Base-by-base conservation (phyloP, 2,888 invertebrate species). In the Gisinianus flammeolus region DNA sequence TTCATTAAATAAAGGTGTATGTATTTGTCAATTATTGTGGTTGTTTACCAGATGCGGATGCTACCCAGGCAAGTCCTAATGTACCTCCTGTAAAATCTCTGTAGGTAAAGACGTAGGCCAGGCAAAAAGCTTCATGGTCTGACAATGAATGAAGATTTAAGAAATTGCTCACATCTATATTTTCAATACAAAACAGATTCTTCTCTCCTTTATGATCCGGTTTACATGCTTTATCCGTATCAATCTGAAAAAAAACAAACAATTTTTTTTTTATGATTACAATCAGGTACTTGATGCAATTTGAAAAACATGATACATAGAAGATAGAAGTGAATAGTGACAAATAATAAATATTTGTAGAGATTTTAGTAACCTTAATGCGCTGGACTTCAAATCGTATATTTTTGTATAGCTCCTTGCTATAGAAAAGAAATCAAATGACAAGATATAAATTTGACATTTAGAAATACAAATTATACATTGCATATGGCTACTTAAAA, bases 41-140 rank as follows among this genome's bases (percentile, higher is more conserved):
- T 22, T 22, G 24, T 78, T 84, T 86, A 88, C 88, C 88, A 79
- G 95, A 95, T 0, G 97, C 96, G 81, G 97, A 96, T 33, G 98
- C 99, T 30, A 99, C 99, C 99, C 99, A 99, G 4, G 99, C 99
- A 68, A 99, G 89, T 28, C 99, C 99, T 62, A 99, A 90, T 24
- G 99, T 99, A 79, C 99, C 99, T 10, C 97, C 97, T 26, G 96
- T 96, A 87, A 99, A 99, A 88, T 99, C 98, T 85, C 97, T 91
- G 87, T 95, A 95, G 0, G 99, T 99, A 88, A 99, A 98, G 81
- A 99, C 96, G 87, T 98, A 99, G n/a, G 99, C 98, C 81, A 99
- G 91, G 87, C 99, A 99, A 89, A 98, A 99, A 88, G 95, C 95
- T 86, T 98, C 95, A 87, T 99, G 99, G 89, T 99, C 96, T 78